A percentile compares a stretch with the other conserved stretches of the same genome.
Evolutionary conservation across 2,113 vertebrate species (phyloP).

Genomic region (Anhinga anhinga): DNA sequence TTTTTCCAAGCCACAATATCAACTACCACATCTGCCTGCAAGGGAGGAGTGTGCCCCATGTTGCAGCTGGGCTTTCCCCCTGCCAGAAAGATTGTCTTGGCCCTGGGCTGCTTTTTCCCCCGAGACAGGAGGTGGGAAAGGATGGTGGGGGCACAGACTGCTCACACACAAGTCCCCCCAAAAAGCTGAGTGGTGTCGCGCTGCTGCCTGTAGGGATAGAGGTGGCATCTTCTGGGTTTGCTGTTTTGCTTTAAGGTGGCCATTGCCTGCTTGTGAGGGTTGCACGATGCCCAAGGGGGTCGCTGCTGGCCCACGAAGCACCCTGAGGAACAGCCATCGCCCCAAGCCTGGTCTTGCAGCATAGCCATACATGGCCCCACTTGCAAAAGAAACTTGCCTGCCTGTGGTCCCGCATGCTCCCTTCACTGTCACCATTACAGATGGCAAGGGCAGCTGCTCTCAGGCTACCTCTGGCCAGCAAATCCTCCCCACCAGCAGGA

Average conservation of each 20-base stretch:
- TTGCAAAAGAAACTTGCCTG: neutral
- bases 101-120: neutral
- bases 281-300: neutral
- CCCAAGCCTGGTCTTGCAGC: neutral
- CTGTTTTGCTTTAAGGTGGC: neutral
- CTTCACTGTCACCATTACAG: neutral
- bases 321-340: neutral
- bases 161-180: neutral
- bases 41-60: neutral
- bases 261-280: neutral
- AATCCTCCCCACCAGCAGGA: neutral
- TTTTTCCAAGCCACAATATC: neutral
- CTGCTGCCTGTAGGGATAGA: neutral
- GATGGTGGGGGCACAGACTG: neutral
- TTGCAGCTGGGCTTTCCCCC: neutral
- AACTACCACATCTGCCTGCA: fast-evolving
- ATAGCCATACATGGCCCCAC: fast-evolving
- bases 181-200: neutral
- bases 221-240: neutral
- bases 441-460: neutral
- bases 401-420: fast-evolving
- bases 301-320: neutral
- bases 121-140: neutral
- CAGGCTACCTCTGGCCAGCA: neutral
- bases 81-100: neutral